A percentile compares a stretch with the other conserved stretches of the same genome.
phyloP scores from a whole-genome alignment of 2,888 invertebrate species.

The Idaea aversata region DNA sequence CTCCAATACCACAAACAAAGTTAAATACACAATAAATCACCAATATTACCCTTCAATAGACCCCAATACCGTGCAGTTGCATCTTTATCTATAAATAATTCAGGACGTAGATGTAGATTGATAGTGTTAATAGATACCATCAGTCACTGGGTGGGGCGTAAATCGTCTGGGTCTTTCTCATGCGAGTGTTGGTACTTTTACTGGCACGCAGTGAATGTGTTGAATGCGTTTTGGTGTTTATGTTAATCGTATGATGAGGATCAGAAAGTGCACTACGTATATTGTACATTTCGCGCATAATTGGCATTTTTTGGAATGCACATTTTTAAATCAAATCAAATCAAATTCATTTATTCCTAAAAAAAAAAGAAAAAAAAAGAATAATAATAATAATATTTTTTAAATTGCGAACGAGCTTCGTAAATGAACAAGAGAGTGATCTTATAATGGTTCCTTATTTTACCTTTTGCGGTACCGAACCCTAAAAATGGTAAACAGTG shows the following conservation, averaged over 20 bases:
- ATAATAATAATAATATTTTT: too few relatives aligned
- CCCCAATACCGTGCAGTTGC: not conserved
- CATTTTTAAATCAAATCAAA: too few relatives aligned
- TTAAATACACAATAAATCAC: not conserved
- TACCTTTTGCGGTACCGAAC: too few relatives aligned
- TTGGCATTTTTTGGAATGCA: too few relatives aligned
- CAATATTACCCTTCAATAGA: not conserved
- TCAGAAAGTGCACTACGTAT: too few relatives aligned
- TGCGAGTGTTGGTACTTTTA: not conserved
- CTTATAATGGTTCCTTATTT: too few relatives aligned
- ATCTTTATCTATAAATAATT: slow-evolving; percentile 1
- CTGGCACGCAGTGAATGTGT: not conserved
- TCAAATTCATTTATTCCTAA: too few relatives aligned
- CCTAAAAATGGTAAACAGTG: too few relatives aligned
- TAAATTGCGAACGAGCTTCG: too few relatives aligned
- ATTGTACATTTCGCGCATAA: too few relatives aligned
- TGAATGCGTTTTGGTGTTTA: not conserved
- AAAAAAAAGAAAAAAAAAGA: too few relatives aligned
- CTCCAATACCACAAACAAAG: not conserved
- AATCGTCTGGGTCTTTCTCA: not conserved
- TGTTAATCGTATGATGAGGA: not conserved
- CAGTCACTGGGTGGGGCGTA: slow-evolving; percentile 3
- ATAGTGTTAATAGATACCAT: slow-evolving; percentile 4
- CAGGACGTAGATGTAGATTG: not conserved
- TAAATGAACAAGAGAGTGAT: too few relatives aligned